A percentile compares a stretch with the other conserved stretches of the same genome.
These are phyloP conservation scores for Apogon talboti DNA, from an alignment of 2,797 vertebrate species.

Conservation along the genomic window DNA sequence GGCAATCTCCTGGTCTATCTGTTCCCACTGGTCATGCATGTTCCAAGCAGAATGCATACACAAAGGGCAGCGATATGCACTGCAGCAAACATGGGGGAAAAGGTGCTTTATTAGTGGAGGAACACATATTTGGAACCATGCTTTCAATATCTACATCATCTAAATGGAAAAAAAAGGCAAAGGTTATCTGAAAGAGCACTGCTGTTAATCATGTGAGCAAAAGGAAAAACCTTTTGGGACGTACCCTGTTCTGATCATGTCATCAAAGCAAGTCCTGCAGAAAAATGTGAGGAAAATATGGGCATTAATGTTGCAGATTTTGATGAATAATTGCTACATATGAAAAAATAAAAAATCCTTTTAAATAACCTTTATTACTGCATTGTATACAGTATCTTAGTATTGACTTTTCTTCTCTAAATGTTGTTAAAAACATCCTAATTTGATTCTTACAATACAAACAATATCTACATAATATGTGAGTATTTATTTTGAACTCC, in stretches of 20 bases:
- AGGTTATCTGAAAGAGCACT: neutral
- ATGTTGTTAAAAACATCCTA: neutral
- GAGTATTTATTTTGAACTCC: too few relatives aligned
- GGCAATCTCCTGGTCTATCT: slow-evolving; percentile 90
- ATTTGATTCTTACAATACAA: neutral
- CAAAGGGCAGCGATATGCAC: slow-evolving; percentile 92
- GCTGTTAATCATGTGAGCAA: neutral
- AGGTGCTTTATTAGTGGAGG: neutral
- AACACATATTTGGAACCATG: neutral
- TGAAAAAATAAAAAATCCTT: neutral
- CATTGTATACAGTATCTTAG: neutral
- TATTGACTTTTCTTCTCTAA: neutral
- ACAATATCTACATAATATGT: too few relatives aligned
- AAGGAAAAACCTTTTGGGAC: slow-evolving; percentile 1
- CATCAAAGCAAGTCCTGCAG: slow-evolving; percentile 92
- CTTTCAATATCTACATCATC: too few relatives aligned
- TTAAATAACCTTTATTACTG: neutral
- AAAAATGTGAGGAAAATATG: slow-evolving; percentile 37
- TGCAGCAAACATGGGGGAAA: slow-evolving; percentile 56
- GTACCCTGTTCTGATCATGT: slow-evolving; percentile 90
- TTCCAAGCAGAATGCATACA: slow-evolving; percentile 93
- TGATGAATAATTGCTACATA: neutral
- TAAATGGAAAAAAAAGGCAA: too few relatives aligned
- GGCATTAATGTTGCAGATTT: neutral
- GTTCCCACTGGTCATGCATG: slow-evolving; percentile 89